Conservation (phyloP, 2,113 vertebrate genomes). For the Hassar affinis region DNA sequence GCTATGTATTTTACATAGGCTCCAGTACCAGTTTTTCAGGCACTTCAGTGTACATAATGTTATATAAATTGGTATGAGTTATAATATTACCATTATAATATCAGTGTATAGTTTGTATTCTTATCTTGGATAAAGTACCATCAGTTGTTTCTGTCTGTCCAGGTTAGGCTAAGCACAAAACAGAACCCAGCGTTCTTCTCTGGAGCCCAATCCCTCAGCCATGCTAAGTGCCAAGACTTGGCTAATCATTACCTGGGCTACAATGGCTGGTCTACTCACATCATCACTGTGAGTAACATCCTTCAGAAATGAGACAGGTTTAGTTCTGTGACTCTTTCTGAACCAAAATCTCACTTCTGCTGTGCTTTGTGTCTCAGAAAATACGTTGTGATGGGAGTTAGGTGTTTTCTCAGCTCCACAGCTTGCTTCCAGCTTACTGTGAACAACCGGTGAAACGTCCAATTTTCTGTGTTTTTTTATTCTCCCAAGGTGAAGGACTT, state of each 20-base stretch:
- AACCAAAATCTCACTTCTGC: not conserved
- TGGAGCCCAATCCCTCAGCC: constrained; percentile 55
- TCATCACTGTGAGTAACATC: constrained; percentile 68
- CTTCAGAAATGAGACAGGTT: not conserved
- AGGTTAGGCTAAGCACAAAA: constrained; percentile 70
- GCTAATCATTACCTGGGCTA: constrained; percentile 77
- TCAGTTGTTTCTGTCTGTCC: not conserved
- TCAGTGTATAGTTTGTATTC: not conserved
- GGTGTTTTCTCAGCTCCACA: not conserved
- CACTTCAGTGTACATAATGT: too few relatives aligned
- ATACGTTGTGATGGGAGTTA: not conserved
- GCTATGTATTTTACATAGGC: too few relatives aligned
- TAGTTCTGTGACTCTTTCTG: not conserved
- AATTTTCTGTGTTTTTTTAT: not conserved
- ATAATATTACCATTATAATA: not conserved
- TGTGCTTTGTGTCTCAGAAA: not conserved
- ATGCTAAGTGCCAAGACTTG: constrained; percentile 69
- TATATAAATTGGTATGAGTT: too few relatives aligned
- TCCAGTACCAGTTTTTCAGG: too few relatives aligned
- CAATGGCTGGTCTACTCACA: constrained; percentile 74
- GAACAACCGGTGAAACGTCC: not conserved
- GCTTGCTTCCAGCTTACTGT: too few relatives aligned
- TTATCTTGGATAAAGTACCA: not conserved
- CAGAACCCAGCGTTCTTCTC: constrained; percentile 49
- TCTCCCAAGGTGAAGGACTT: constrained; percentile 70